A percentile compares a stretch with the other conserved stretches of the same genome.
Evolutionary conservation across 2,888 invertebrate genomes (phyloP).

Genomic region (Phasia obesa): DNA sequence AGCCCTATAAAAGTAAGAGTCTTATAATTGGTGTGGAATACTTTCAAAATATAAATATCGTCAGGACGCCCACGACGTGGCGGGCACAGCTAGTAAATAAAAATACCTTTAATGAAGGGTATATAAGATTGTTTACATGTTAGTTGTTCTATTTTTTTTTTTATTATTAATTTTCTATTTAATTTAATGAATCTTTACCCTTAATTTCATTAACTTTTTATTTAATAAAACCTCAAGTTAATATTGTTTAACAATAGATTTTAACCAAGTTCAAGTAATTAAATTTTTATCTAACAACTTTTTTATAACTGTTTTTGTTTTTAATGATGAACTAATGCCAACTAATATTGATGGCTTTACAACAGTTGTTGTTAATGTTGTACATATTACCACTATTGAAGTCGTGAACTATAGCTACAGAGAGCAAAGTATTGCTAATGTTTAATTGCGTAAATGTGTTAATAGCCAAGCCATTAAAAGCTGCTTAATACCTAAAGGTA

Average conservation of each 20-base stretch:
- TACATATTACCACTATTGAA: slow-evolving; percentile 4
- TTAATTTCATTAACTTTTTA: neutral
- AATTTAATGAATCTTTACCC: no score
- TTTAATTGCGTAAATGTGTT: slow-evolving; percentile 69
- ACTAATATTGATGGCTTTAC: slow-evolving; percentile 27
- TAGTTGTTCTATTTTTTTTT: no score
- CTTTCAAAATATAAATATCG: no score
- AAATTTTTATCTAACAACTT: slow-evolving; percentile 34
- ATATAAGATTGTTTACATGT: no score
- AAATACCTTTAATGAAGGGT: no score
- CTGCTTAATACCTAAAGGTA: slow-evolving; percentile 53
- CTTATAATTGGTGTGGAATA: no score
- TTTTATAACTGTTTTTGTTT: slow-evolving; percentile 44
- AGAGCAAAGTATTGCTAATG: slow-evolving; percentile 53
- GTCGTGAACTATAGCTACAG: slow-evolving; percentile 22
- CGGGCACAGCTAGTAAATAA: no score
- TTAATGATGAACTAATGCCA: slow-evolving; percentile 49
- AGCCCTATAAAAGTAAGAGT: no score
- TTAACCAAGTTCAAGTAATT: slow-evolving; percentile 28
- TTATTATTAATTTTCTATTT: no score
- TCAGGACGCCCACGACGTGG: no score
- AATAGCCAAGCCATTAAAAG: slow-evolving; percentile 66
- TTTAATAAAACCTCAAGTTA: neutral
- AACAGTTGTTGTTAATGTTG: slow-evolving; percentile 20
- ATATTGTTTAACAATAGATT: slow-evolving; percentile 8